These are phyloP conservation scores for Ochlodes sylvanus DNA, from an alignment of 2,888 invertebrate species.

Conservation along the genomic window DNA sequence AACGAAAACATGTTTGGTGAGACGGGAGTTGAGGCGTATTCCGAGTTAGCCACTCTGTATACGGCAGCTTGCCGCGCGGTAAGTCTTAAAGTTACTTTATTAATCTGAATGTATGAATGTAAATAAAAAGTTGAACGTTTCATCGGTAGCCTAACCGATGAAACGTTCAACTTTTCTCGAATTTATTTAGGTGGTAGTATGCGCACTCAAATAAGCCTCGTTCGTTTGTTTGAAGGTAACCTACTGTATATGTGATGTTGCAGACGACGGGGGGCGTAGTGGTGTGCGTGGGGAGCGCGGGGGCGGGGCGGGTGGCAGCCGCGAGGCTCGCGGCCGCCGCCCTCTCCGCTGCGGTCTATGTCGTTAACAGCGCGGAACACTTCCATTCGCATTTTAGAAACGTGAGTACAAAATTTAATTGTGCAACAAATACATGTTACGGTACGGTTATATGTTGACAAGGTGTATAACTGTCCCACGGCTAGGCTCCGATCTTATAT, in stretches of 20 bases:
- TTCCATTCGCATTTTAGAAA: slow-evolving; percentile 92
- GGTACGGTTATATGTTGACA: too few species aligned
- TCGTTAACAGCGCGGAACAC: slow-evolving; percentile 68
- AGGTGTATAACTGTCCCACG: too few species aligned
- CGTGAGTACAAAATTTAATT: slow-evolving; percentile 70
- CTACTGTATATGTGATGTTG: too few species aligned
- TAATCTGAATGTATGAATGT: too few species aligned
- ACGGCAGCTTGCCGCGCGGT: slow-evolving; percentile 68
- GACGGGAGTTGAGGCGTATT: slow-evolving; percentile 66
- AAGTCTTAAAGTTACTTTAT: slow-evolving; percentile 44
- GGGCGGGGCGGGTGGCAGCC: slow-evolving; percentile 88
- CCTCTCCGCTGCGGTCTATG: slow-evolving; percentile 83
- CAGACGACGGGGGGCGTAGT: slow-evolving; percentile 83
- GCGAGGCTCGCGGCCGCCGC: slow-evolving; percentile 90
- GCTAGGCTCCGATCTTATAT: too few species aligned
- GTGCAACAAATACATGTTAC: too few species aligned
- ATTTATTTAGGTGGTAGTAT: too few species aligned
- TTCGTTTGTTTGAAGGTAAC: too few species aligned
- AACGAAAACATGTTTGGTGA: slow-evolving; percentile 71
- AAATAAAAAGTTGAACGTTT: too few species aligned
- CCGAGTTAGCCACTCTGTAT: slow-evolving; percentile 64
- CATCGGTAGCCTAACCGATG: too few species aligned
- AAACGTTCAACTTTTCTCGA: too few species aligned
- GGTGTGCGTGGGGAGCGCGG: slow-evolving; percentile 91
- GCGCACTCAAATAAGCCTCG: too few species aligned